Base-by-base conservation (phyloP, 2,797 vertebrate genomes). In the Tamandua tetradactyla region DNA sequence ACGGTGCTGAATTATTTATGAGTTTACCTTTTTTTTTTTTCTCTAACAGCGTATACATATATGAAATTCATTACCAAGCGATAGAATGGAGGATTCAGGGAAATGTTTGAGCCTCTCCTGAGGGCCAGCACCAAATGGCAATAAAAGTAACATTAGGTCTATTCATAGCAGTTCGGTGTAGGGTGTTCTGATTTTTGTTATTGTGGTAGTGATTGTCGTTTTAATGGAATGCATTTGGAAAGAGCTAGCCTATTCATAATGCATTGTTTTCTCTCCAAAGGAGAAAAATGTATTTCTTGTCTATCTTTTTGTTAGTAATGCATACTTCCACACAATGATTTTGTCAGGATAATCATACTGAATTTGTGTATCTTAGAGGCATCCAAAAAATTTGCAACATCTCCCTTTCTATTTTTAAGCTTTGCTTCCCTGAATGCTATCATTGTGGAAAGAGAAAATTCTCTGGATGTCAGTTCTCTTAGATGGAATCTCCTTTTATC, bases 1-100 rank as follows among this genome's bases (percentile, higher is more conserved):
- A 72, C 35, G 18, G 42, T 82, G 61, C 86, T 83, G 78, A 97
- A 95, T 96, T 95, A 96, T 96, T 95, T 81, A 95, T 95, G 91
- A 93, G 59, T 90, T 94, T 88, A 61, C 62, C 8, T 75, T 61
- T 87, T 71, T 72, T 87, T 71, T 72, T n/a, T n/a, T 61, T 17
- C 23, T 81, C 80, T 40, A 78, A 61, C 14, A 40, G 75, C 71
- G 72, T 22, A 7, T 87, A 89, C 44, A 59, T 92, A n/a, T 37
- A 84, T 93, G 92, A 95, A 95, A 71, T 93, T 93, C 87, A 66
- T 95, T 84, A 87, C 72, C 2, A 9, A 68, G 37, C 52, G 35
- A 55, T 61, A 78, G 90, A 40, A 55, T 0, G 3, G 25, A 52
- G 64, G 82, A 61, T 23, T 79, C n/a, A 7, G 80, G 44, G 79